phyloP scores from a whole-genome alignment of 1,140 invertebrate species.

The Drosophila athabasca region DNA sequence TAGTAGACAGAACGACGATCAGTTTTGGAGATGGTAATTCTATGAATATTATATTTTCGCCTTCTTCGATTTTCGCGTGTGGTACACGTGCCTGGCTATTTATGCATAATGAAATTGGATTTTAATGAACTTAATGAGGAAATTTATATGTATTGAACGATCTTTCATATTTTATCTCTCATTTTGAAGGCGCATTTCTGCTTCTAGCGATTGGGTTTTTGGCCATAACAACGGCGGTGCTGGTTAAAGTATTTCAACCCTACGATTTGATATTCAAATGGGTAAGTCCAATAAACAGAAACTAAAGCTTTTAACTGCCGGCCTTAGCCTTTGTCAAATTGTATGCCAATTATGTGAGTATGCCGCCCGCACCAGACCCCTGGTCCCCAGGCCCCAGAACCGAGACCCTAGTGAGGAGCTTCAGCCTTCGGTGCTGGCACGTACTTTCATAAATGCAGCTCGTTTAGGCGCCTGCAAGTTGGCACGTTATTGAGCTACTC shows the following conservation, averaged over 20 bases:
- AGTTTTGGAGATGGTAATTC: slow-evolving; percentile 1
- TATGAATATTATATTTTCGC: slow-evolving; percentile 4
- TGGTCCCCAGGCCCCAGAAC: not conserved
- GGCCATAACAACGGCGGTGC: slow-evolving; percentile 86
- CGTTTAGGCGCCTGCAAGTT: not conserved
- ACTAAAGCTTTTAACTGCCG: slow-evolving; percentile 52
- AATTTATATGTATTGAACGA: slow-evolving; percentile 57
- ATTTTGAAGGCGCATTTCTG: slow-evolving; percentile 87
- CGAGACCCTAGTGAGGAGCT: not conserved
- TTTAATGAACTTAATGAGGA: slow-evolving; percentile 62
- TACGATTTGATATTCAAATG: slow-evolving; percentile 89
- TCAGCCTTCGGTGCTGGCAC: slow-evolving; percentile 36
- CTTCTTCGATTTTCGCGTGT: slow-evolving; percentile 36
- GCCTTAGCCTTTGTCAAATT: slow-evolving; percentile 53
- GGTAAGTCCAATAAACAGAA: slow-evolving; percentile 75
- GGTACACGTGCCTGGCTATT: slow-evolving; percentile 27
- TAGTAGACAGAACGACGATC: not conserved
- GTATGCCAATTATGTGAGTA: slow-evolving; percentile 33
- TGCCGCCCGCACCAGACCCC: slow-evolving; percentile 9
- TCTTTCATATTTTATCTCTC: too few species aligned
- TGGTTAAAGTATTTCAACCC: slow-evolving; percentile 87
- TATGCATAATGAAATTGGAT: slow-evolving; percentile 55
- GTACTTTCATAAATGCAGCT: slow-evolving; percentile 10
- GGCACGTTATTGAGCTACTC: too few species aligned
- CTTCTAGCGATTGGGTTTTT: slow-evolving; percentile 87